Percentiles rank a stretch among this genome's conserved stretches.
phyloP scores from a whole-genome alignment of 2,113 vertebrate genomes.

The Halcyon malimbica region DNA sequence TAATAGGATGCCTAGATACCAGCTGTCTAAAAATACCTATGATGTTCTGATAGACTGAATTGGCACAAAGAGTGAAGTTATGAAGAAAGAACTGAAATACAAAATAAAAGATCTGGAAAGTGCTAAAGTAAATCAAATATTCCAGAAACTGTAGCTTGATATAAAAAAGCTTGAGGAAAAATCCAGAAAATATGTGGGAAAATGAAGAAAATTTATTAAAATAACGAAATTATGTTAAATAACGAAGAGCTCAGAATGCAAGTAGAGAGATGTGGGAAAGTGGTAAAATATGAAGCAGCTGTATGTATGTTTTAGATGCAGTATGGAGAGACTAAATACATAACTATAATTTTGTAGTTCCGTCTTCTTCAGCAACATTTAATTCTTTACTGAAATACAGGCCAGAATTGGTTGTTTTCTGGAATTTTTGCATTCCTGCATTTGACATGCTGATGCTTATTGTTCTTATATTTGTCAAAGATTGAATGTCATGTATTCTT shows the following conservation, averaged over 20 bases:
- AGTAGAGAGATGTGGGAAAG: neutral
- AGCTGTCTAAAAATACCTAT: constrained; percentile 31
- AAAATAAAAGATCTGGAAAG: neutral
- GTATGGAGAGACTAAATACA: neutral
- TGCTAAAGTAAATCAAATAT: neutral
- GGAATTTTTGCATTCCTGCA: neutral
- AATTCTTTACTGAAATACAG: neutral
- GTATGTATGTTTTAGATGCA: neutral
- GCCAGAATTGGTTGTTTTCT: neutral
- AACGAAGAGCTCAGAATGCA: neutral
- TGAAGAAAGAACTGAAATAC: neutral
- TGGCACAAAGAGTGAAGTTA: constrained; percentile 13
- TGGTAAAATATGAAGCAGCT: neutral
- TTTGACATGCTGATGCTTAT: neutral
- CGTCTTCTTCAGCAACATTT: neutral
- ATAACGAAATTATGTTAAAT: neutral
- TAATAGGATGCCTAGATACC: constrained; percentile 18
- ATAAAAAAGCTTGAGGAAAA: neutral
- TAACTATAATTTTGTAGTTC: neutral
- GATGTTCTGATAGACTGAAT: neutral
- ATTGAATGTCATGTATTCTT: neutral
- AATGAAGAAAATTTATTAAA: neutral
- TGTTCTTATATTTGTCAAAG: neutral
- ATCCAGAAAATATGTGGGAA: neutral
- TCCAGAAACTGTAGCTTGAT: neutral